Base-by-base conservation (phyloP, 2,888 invertebrate genomes). In the Drosophila prostipennis region DNA sequence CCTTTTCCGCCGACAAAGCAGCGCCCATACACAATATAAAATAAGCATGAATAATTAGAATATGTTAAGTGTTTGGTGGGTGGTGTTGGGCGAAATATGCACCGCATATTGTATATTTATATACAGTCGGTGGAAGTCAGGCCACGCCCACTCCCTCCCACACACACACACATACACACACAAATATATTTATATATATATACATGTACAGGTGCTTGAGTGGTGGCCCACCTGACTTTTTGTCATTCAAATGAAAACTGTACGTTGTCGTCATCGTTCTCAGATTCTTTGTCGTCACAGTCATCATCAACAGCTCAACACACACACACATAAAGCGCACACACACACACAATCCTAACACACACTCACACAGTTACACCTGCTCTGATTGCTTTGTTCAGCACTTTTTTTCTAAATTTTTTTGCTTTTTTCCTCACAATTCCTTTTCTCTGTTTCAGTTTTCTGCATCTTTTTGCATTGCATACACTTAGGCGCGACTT, bases 41-140 rank as follows among this genome's bases (percentile, higher is more conserved):
- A 90, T 89, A 89, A 90, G 89, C 89, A 88, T 87, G 89, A 89
- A 90, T 90, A 90, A 90, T 90, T 90, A 90, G 90, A 90, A 90
- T 90, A 90, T 89, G 90, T 90, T 90, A 90, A 90, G 90, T 89
- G 90, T 89, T 89, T 87, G 80, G 77, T 80, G 83, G 82, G 79
- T 40, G 49, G 14, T 10, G 32, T 34, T 16, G 40, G 54, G 67
- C 19, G 32, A 43, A 26, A 7, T 52, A 32, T 56, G 64, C 72
- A 79, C 77, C 71, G 69, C 72, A 77, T 75, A 65, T 67, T 64
- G 59, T 65, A 45, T 73, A 61, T 61, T 68, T 64, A 61, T 68
- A 49, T 80, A 78, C 78, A 49, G 70, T 51, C 59, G 75, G 78
- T 52, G 39, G 26, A 6, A 40, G 29, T 26, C 26, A 78, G 73